Evolutionary conservation across 2,888 invertebrate genomes (phyloP).

Genomic region (Leptura quadrifasciata): DNA sequence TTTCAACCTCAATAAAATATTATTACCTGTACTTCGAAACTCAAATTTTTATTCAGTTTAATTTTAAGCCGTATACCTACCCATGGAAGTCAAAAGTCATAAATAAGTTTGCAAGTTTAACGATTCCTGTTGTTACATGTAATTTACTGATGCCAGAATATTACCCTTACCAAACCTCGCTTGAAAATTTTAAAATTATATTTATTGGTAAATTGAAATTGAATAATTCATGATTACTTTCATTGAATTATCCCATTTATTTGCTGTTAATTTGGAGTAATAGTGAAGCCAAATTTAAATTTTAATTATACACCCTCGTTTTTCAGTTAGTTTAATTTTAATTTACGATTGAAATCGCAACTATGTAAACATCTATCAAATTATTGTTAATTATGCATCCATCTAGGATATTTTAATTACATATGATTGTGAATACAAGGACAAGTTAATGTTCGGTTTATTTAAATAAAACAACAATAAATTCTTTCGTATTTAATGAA

Average conservation of each 20-base stretch:
- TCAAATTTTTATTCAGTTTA: background rate
- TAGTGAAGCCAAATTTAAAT: background rate
- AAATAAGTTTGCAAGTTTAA: background rate
- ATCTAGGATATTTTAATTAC: constrained; percentile 25
- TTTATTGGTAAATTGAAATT: background rate
- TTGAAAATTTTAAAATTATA: background rate
- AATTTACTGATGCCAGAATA: background rate
- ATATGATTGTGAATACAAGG: constrained; percentile 2
- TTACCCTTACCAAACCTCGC: background rate
- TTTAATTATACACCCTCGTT: background rate
- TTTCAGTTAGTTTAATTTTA: constrained; percentile 1
- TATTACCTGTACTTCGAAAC: background rate
- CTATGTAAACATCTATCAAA: background rate
- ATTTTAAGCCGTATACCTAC: background rate
- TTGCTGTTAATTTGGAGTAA: background rate
- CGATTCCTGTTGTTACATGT: background rate
- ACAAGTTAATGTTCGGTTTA: background rate
- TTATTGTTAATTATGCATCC: constrained; percentile 18
- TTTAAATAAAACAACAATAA: constrained; percentile 24
- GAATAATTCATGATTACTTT: background rate
- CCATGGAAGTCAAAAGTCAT: background rate
- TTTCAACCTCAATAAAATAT: background rate
- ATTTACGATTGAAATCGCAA: background rate
- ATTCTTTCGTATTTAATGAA: background rate
- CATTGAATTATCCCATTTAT: background rate